Conservation (phyloP, 1,140 invertebrate genomes). For the Anagrus nilaparvatae region DNA sequence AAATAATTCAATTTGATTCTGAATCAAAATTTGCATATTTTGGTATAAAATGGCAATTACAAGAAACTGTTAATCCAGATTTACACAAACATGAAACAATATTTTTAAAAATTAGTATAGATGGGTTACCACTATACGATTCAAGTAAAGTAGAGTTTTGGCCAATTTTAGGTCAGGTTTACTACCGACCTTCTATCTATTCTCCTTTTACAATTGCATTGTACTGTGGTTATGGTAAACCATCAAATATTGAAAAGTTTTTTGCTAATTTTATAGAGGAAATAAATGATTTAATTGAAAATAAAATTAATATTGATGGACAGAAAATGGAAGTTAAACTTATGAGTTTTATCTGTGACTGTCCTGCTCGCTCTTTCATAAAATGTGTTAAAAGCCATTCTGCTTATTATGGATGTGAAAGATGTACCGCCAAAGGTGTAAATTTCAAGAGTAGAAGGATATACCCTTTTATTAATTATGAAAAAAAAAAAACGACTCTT, state of each 20-base stretch:
- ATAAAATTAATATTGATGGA: constrained; percentile 5
- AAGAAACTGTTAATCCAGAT: no score
- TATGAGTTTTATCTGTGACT: constrained; percentile 18
- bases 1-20: no score
- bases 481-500: constrained; percentile 4
- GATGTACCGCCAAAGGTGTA: constrained; percentile 5
- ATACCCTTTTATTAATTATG: constrained; percentile 3
- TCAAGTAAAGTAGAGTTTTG: constrained; percentile 16
- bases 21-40: no score
- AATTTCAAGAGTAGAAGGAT: constrained; percentile 1
- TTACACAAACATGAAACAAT: no score
- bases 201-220: constrained; percentile 14
- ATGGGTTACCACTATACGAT: constrained; percentile 17
- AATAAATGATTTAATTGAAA: constrained; percentile 5
- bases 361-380: constrained; percentile 12
- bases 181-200: constrained; percentile 6
- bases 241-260: constrained; percentile 9
- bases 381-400: constrained; percentile 16
- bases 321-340: constrained; percentile 6
- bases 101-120: constrained; percentile 17
- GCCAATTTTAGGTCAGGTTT: constrained; percentile 18
- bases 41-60: no score
- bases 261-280: constrained; percentile 12
- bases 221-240: constrained; percentile 13
- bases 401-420: constrained; percentile 15